These are phyloP conservation scores for Zapus hudsonius DNA, from an alignment of 2,113 vertebrate species.

Conservation along the genomic window DNA sequence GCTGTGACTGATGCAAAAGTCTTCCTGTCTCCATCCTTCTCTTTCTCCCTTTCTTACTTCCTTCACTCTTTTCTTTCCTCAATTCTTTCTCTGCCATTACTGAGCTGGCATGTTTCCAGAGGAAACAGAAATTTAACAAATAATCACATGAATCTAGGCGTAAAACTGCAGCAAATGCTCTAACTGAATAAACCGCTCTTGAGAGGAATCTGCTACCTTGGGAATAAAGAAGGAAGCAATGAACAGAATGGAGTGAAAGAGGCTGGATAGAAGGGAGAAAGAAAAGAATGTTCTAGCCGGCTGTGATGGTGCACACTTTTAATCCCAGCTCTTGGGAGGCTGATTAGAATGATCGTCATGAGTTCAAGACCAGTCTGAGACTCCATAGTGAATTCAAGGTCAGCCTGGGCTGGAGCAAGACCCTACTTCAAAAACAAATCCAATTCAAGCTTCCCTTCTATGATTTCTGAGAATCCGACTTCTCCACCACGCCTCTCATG, in stretches of 20 bases:
- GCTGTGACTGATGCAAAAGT: neutral
- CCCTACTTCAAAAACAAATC: too few relatives aligned
- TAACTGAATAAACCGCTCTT: neutral
- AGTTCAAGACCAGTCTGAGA: too few relatives aligned
- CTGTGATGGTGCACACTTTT: too few relatives aligned
- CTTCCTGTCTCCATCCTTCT: neutral
- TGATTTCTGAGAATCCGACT: neutral
- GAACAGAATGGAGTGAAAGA: neutral
- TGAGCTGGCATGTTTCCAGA: neutral
- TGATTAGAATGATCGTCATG: too few relatives aligned
- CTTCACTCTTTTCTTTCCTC: too few relatives aligned
- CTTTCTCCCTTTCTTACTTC: too few relatives aligned
- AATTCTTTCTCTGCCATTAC: neutral
- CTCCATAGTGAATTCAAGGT: too few relatives aligned
- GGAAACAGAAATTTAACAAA: conserved; percentile 5
- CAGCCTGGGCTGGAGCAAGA: too few relatives aligned
- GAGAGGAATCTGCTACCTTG: neutral
- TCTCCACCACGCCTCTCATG: neutral
- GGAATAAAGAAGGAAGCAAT: neutral
- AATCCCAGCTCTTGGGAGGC: too few relatives aligned
- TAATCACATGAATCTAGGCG: neutral
- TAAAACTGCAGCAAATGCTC: neutral
- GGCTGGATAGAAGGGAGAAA: fast-evolving
- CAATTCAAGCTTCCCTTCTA: neutral
- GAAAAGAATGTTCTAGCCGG: neutral